Base-by-base conservation (phyloP, 2,797 vertebrate genomes). In the Hypotaenidia okinawae region DNA sequence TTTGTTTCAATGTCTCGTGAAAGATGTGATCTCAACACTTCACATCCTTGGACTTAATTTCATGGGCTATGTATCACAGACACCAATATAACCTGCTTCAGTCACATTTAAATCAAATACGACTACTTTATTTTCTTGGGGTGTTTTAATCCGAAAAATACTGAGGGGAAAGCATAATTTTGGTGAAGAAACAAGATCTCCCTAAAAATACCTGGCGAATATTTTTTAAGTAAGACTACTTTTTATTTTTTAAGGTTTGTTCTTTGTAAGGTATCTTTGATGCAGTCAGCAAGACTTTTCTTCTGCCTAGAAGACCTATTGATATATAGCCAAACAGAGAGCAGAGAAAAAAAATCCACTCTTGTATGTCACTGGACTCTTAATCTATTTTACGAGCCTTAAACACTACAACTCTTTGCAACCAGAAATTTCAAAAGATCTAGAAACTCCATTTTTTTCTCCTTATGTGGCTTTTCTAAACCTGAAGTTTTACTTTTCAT, bases 371-470 rank as follows among this genome's bases (percentile, higher is more conserved):
- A 75, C 94, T 0, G 1, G 57, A 87, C 86, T 89, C 93, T 92
- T 94, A 94, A 95, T 95, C 94, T 95, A 45, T 84, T 95, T 97
- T 95, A 95, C 72, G 79, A 83, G 75, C 72, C 84, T 95, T 94
- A 94, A 96, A 95, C 72, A 87, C 87, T 72, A 80, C 82, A 91
- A 87, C 52, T 92, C 92, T 69, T 85, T 85, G 82, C 78, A 76
- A 58, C 70, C 58, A 85, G 68, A 91, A 91, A 97, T 93, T 95
- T 87, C 57, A 80, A 80, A 89, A 90, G 35, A 80, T 68, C 47
- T 61, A 70, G 75, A 89, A 95, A 75, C 49, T 89, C 67, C 11
- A 32, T 54, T 51, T 90, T 88, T 83, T 69, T 57, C 51, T 78
- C 27, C n/a, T 95, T 70, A 70, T 77, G 74, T 79, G 52, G 28